Conservation (phyloP, 2,113 vertebrate genomes). For the Phyllostomus discolor region DNA sequence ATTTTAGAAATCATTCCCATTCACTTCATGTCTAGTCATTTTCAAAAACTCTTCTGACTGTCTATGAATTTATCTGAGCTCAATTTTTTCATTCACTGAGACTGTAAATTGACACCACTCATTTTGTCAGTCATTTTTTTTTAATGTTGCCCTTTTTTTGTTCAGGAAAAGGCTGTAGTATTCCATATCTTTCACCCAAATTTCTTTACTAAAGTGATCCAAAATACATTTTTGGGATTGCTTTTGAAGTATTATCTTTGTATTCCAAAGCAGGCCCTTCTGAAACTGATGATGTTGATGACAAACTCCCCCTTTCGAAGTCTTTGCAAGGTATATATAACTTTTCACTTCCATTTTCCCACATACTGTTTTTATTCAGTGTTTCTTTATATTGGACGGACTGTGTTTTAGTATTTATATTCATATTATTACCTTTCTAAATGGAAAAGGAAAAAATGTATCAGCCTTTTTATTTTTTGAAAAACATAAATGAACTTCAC, state of each 20-base stretch:
- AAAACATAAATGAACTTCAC: constrained; percentile 69
- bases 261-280: constrained; percentile 80
- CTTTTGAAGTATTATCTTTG: constrained; percentile 71
- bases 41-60: not conserved
- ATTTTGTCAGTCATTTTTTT: not conserved
- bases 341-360: constrained; percentile 61
- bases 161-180: constrained; percentile 33
- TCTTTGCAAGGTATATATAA: constrained; percentile 79
- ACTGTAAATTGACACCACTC: constrained; percentile 12
- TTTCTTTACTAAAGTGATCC: constrained; percentile 49
- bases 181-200: constrained; percentile 28
- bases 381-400: constrained; percentile 49
- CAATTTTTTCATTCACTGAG: not conserved
- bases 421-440: constrained; percentile 62
- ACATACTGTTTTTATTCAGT: constrained; percentile 18
- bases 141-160: constrained; percentile 14
- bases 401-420: constrained; percentile 64
- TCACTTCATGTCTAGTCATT: not conserved
- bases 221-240: constrained; percentile 51
- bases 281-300: constrained; percentile 70
- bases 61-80: not conserved
- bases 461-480: constrained; percentile 67
- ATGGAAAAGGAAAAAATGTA: constrained; percentile 73
- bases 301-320: constrained; percentile 75
- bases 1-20: not conserved